Base-by-base conservation (phyloP, 2,888 invertebrate genomes). In the Drosophila meridiana region DNA sequence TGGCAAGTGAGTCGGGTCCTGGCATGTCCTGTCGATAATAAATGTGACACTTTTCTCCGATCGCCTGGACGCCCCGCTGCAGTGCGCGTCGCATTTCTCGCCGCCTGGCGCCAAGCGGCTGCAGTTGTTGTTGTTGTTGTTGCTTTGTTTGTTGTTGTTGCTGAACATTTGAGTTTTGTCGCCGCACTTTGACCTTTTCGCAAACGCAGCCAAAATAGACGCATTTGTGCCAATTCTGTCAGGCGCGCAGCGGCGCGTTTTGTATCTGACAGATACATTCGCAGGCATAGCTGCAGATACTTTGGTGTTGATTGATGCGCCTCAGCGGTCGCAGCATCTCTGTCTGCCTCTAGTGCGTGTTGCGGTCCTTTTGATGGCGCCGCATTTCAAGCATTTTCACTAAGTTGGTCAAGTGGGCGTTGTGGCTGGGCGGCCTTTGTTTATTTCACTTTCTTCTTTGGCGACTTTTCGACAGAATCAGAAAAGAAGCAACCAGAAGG, bases 211-310 rank as follows among this genome's bases (percentile, higher is more conserved):
- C 80, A 68, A 89, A 81, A 89, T 87, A 89, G 71, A 69, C 56
- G 77, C 79, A 69, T 76, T 73, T 89, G 85, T 87, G 89, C 85
- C 89, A 86, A 81, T 89, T 86, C 87, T 87, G 85, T 86, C 85
- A 85, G 69, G 56, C 84, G 52, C 64, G 76, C 40, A 67, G 58
- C 69, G 64, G 58, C 65, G 58, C 56, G 63, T 53, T 56, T 68
- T 61, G 71, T 61, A 78, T 69, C 74, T 82, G 56, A 50, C 73
- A 65, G 82, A 78, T 63, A 47, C 62, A 71, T 48, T 28, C 52
- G 47, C 53, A 64, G 59, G 63, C 62, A 26, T 26, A n/a, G 58
- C 45, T 20, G 32, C 42, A 53, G 64, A 58, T 34, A 60, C 68
- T 67, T 52, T 2, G 68, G 62, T 79, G 85, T 69, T 86, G 85